phyloP scores from a whole-genome alignment of 2,797 vertebrate genomes.

The Hippopotamyrus pictus region DNA sequence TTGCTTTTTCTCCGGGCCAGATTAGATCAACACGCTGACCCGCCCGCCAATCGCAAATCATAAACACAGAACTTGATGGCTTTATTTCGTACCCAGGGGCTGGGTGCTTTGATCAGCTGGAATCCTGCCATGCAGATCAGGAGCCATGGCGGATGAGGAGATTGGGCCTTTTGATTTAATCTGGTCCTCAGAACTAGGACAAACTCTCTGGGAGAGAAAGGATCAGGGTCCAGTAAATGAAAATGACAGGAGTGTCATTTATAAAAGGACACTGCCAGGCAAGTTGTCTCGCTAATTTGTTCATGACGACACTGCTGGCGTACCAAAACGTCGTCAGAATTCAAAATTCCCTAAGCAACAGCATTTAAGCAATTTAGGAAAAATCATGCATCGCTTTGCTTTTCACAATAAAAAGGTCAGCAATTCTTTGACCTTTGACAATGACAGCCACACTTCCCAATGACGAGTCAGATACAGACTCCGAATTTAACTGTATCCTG shows the following conservation, averaged over 20 bases:
- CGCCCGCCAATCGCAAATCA: slow-evolving; percentile 38
- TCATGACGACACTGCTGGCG: background rate
- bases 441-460: background rate
- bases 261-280: background rate
- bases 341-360: background rate
- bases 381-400: background rate
- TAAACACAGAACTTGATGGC: slow-evolving; percentile 30
- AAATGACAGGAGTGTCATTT: slow-evolving; percentile 6
- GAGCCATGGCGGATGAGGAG: slow-evolving; percentile 28
- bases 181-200: slow-evolving; percentile 21
- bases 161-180: slow-evolving; percentile 24
- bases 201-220: slow-evolving; percentile 10
- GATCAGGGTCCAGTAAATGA: background rate
- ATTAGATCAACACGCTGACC: slow-evolving; percentile 31
- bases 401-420: background rate
- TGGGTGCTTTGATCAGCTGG: slow-evolving; percentile 44
- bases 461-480: background rate
- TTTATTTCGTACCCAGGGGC: slow-evolving; percentile 32
- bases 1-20: slow-evolving; percentile 20
- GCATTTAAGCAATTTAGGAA: background rate
- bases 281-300: background rate
- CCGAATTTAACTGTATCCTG: background rate
- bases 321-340: background rate
- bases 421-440: background rate
- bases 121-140: slow-evolving; percentile 39